A percentile compares a stretch with the other conserved stretches of the same genome.
Conservation (phyloP, 2,888 invertebrate species). For the Lithosia quadra region DNA sequence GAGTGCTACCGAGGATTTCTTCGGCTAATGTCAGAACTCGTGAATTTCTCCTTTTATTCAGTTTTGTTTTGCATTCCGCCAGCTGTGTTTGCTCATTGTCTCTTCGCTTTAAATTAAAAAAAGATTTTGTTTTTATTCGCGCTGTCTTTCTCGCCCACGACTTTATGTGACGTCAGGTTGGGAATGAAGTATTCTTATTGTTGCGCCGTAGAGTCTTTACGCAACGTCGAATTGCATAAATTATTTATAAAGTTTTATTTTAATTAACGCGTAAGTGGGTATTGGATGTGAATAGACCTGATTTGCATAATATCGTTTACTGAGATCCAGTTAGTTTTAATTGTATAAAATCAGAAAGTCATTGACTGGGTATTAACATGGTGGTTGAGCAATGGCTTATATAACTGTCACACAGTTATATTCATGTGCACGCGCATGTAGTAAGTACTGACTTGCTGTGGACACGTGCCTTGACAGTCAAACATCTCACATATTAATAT, state of each 20-base stretch:
- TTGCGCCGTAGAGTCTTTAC: slow-evolving; percentile 71
- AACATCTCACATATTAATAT: slow-evolving; percentile 39
- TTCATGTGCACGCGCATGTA: slow-evolving; percentile 61
- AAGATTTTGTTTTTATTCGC: slow-evolving; percentile 76
- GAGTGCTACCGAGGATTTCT: slow-evolving; percentile 71
- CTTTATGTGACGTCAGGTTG: slow-evolving; percentile 85
- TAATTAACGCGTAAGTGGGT: slow-evolving; percentile 68
- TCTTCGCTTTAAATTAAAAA: slow-evolving; percentile 82
- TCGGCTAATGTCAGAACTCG: slow-evolving; percentile 69
- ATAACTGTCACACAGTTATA: slow-evolving; percentile 50
- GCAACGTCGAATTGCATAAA: slow-evolving; percentile 81
- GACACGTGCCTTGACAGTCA: slow-evolving; percentile 62
- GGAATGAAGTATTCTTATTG: slow-evolving; percentile 84
- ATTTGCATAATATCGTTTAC: slow-evolving; percentile 53
- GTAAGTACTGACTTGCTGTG: slow-evolving; percentile 56
- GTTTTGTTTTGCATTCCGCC: slow-evolving; percentile 84
- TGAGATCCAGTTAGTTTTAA: slow-evolving; percentile 37
- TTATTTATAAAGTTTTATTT: slow-evolving; percentile 75
- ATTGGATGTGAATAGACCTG: slow-evolving; percentile 43
- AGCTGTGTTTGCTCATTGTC: slow-evolving; percentile 86
- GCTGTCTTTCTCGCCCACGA: slow-evolving; percentile 80
- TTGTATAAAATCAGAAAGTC: slow-evolving; percentile 47
- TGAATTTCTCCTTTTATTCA: slow-evolving; percentile 71
- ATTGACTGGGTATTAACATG: slow-evolving; percentile 47
- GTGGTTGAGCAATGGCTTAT: slow-evolving; percentile 39